Base-by-base conservation (phyloP, 2,888 invertebrate species). In the Anagyrus pseudococci region DNA sequence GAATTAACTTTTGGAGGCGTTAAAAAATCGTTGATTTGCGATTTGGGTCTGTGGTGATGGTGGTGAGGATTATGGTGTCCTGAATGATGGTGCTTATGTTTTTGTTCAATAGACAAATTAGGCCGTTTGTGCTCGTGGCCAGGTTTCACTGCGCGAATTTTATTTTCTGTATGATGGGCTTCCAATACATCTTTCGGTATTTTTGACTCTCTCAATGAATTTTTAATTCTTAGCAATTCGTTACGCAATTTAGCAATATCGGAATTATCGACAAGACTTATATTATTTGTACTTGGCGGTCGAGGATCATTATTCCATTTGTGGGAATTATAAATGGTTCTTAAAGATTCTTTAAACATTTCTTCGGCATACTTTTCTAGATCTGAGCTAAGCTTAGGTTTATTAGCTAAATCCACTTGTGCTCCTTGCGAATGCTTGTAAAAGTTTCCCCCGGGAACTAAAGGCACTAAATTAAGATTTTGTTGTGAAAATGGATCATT, bases 301-400 rank as follows among this genome's bases (percentile, higher is more conserved):
- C 68, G 73, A 1, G 72, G 62, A 46, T 81, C 80, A 46, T 73
- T 77, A 65, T 80, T 81, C 80, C 80, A 81, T 48, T 79, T 79
- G n/a, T 80, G 80, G 0, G 78, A 75, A 48, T 75, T 79, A 58
- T 81, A 80, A 20, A 80, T 80, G 0, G 81, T 80, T 64, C 74
- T 77, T 49, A 80, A 49, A 1, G 81, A 81, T 60, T 81, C 80
- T 37, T 75, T 79, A 58, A 81, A 74, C 79, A 81, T 80, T 49
- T 81, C 79, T 54, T 80, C 78, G 1, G 80, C 81, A 60, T 79
- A 80, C 6, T 74, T 77, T 25, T 76, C 77, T 10, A 80, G 63
- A 29, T 81, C 79, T 0, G 73, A 72, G 20, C 68, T 71, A 8
- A 79, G 58, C 26, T 79, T 77, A 2, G 78, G 78, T 22, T 80